Evolutionary conservation across 2,888 invertebrate genomes (phyloP), one percentile per base, ranked within the genome.

Genomic region (Steinernema carpocapsae): DNA sequence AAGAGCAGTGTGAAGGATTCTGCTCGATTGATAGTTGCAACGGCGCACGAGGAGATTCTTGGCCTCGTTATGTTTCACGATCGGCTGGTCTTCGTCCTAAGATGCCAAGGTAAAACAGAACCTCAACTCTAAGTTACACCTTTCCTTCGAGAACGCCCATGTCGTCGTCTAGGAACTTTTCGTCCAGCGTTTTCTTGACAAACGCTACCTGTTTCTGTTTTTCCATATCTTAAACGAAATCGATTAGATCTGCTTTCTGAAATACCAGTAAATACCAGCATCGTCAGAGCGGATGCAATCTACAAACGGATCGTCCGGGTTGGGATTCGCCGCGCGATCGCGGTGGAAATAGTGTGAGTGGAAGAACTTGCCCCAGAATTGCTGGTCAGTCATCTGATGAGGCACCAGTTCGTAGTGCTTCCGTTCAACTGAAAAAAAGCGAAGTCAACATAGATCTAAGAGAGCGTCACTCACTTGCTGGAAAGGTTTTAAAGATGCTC

Each of bases 281-380:
- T 97, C 97, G 88, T 99, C 99, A 85, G 93, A 91, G 91, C 94
- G 94, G 79, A 95, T 95, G 91, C 97, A 99, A 90, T 97, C 97
- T 26, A 95, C 93, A 88, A 99, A 99, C 76, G 97, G 91, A 89
- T 99, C 97, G 56, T 56, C 56, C 87, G 56, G 56, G 26, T 84
- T 82, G 12, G 22, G 45, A 32, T 74, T 70, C 24, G 76, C 83
- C 94, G 76, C 93, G 75, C 94, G 92, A 90, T 97, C 97, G 71
- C 90, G 81, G 82, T 91, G 90, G 84, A 91, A 91, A 90, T 99
- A 99, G 90, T 99, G 97, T 19, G 97, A 97, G 88, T 99, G 97
- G 90, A 99, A 99, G 90, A 99, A 99, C 87, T 95, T 94, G 17
- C 95, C 95, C 99, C 99, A 99, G 90, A 99, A 99, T 87, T 97